Base-by-base conservation (phyloP, 2,797 vertebrate species). In the Calcarius lapponicus region DNA sequence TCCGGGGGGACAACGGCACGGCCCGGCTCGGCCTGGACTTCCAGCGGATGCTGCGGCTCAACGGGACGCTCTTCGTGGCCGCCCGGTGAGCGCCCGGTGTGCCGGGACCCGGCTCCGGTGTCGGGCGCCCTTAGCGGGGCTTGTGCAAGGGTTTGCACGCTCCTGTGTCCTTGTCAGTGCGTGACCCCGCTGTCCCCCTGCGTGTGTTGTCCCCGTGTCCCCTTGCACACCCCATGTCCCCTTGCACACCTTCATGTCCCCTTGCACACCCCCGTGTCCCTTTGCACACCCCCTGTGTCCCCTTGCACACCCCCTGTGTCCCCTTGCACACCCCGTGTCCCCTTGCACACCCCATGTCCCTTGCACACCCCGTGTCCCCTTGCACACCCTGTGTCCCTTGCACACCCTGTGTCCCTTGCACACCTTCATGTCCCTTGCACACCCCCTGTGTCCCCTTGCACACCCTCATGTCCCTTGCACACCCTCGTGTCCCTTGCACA, bases 1-100 rank as follows among this genome's bases (percentile, higher is more conserved):
- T 99, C 54, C 96, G 98, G 88, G 98, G 98, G 4, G 99, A 99
- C 98, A 98, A 99, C 42, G 98, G 98, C 97, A 98, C 98, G 0
- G 97, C 98, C 8, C 98, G 98, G 51, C 98, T 99, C 69, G 99
- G 99, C 78, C 97, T 99, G 96, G 99, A 98, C 97, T 99, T 99
- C 97, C 99, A 99, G 98, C 98, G 97, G 95, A 99, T 99, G 98
- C 97, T 99, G 93, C 98, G 98, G 89, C 98, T 99, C 97, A 99
- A 99, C 97, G 97, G 98, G 93, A 99, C 99, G 76, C 98, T 99
- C 58, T 98, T 99, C 84, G 97, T 99, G 7, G 99, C 99, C 21
- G 99, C 99, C 45, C 98, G 99, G 99, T 99, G 97, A 98, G 98
- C 70, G 10, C 15, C 45, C 65, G 10, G 17, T 16, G 28, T 12